phyloP scores from a whole-genome alignment of 2,888 invertebrate species.

The Tridacna crocea region DNA sequence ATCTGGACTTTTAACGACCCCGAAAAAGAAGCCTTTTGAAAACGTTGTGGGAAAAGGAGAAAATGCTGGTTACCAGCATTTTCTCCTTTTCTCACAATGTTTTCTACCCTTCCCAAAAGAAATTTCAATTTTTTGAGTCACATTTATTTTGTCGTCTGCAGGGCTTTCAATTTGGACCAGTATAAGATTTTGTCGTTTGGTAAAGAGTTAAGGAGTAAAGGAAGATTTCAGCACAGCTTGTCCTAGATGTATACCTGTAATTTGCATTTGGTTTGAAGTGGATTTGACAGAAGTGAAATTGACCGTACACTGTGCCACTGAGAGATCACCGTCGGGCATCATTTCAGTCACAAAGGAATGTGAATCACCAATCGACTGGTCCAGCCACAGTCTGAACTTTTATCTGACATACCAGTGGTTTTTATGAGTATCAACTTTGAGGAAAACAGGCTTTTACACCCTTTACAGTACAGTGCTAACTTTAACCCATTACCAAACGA shows the following conservation, averaged over 20 bases:
- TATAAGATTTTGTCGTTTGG: not conserved
- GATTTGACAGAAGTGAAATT: constrained; percentile 48
- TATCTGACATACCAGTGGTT: too few relatives aligned
- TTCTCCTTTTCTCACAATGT: constrained; percentile 1
- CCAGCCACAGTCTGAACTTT: too few relatives aligned
- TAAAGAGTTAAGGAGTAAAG: not conserved
- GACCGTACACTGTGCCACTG: constrained; percentile 28
- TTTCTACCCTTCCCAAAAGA: not conserved
- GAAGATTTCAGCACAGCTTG: not conserved
- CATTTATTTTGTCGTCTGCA: not conserved
- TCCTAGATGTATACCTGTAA: constrained; percentile 19
- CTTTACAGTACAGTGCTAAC: too few relatives aligned
- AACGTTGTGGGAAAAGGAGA: not conserved
- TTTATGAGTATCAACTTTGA: too few relatives aligned
- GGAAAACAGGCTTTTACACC: too few relatives aligned
- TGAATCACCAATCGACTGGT: not conserved
- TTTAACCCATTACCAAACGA: too few relatives aligned
- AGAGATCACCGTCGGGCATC: constrained; percentile 11
- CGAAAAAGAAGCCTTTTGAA: not conserved
- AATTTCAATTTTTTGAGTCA: not conserved
- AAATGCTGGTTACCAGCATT: not conserved
- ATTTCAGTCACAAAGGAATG: constrained; percentile 4
- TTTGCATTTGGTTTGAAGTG: constrained; percentile 32
- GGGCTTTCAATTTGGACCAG: not conserved
- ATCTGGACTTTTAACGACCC: too few relatives aligned